A percentile compares a stretch with the other conserved stretches of the same genome.
Evolutionary conservation across 2,888 invertebrate genomes (phyloP).

Genomic region (Archips xylosteana): DNA sequence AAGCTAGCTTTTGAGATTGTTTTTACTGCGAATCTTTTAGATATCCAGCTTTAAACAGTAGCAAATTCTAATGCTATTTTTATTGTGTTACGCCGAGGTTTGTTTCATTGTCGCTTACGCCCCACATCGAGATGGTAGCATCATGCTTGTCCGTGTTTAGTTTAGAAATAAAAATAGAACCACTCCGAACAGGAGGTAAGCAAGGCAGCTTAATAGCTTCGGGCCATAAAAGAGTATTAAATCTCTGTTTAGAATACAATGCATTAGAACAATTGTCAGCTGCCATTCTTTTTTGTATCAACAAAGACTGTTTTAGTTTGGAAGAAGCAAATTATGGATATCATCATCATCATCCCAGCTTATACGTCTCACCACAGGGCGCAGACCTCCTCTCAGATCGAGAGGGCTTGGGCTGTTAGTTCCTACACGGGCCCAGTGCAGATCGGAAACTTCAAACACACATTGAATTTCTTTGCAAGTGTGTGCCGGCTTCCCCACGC

Average conservation of each 20-base stretch:
- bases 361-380: no score
- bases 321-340: conserved; percentile 27
- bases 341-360: neutral
- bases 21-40: neutral
- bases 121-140: conserved; percentile 2
- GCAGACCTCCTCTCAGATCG: no score
- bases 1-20: no score
- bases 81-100: neutral
- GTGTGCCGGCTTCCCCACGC: no score
- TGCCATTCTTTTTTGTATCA: conserved; percentile 43
- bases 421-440: no score
- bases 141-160: conserved; percentile 58
- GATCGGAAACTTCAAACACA: no score
- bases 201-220: conserved; percentile 50
- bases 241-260: conserved; percentile 75
- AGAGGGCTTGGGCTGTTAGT: no score
- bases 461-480: no score
- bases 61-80: neutral
- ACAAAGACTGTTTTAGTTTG: conserved; percentile 40
- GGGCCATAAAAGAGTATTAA: conserved; percentile 49
- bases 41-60: neutral
- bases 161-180: conserved; percentile 73
- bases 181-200: conserved; percentile 60
- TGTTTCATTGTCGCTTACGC: neutral
- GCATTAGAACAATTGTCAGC: conserved; percentile 68